Evolutionary conservation across 2,797 vertebrate species (phyloP).

Genomic region (Enteromius argenteus): DNA sequence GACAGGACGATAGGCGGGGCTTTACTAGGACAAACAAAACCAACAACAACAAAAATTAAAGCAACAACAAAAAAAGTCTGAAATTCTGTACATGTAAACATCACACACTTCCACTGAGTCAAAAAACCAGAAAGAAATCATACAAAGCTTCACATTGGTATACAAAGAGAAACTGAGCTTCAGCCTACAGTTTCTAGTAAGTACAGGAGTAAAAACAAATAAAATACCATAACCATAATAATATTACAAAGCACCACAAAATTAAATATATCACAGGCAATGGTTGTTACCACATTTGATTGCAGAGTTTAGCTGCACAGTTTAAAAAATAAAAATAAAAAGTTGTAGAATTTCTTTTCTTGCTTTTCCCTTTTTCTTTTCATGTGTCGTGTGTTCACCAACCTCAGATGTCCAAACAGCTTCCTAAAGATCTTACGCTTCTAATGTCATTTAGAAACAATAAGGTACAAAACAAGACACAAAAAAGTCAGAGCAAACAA

Average conservation of each 20-base stretch:
- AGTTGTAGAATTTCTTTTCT: constrained; percentile 74
- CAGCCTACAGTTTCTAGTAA: constrained; percentile 83
- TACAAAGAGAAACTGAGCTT: constrained; percentile 90
- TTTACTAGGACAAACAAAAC: constrained; percentile 49
- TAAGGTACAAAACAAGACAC: neutral
- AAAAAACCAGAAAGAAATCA: constrained; percentile 93
- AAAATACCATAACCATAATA: constrained; percentile 78
- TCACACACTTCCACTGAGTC: constrained; percentile 99
- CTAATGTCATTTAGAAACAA: constrained; percentile 7
- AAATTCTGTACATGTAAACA: constrained; percentile 99
- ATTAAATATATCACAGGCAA: constrained; percentile 84
- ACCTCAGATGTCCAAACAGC: constrained; percentile 29
- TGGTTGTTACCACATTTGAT: constrained; percentile 79
- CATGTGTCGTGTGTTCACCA: constrained; percentile 42
- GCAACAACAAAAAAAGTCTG: constrained; percentile 69
- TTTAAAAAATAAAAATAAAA: constrained; percentile 79
- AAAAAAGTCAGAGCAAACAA: neutral
- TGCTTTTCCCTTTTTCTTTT: constrained; percentile 58
- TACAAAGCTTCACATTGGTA: constrained; percentile 99
- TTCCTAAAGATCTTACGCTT: constrained; percentile 14
- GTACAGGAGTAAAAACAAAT: constrained; percentile 81
- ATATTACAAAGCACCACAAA: constrained; percentile 83
- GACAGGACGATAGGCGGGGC: constrained; percentile 38
- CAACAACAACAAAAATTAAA: constrained; percentile 59
- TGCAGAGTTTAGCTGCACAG: constrained; percentile 79